Percentiles rank a stretch among this genome's conserved stretches.
These are phyloP conservation scores for Xiphias gladius DNA, from an alignment of 2,113 vertebrate species.

Conservation along the genomic window DNA sequence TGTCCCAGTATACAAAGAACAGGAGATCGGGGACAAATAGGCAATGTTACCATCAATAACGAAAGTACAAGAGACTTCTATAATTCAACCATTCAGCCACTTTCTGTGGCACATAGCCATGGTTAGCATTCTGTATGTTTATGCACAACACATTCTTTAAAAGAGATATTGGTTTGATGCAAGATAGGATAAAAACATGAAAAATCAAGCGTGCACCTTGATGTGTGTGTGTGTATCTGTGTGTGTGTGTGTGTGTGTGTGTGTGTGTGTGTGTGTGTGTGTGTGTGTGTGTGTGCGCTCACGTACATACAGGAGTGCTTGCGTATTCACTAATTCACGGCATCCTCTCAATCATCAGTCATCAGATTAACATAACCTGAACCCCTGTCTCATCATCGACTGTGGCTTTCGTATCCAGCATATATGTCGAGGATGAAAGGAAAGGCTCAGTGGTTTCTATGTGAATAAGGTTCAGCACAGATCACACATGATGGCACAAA, in stretches of 20 bases:
- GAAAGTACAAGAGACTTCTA: slow-evolving; percentile 20
- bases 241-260: not conserved
- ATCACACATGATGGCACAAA: slow-evolving; percentile 12
- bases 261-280: not conserved
- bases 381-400: slow-evolving; percentile 23
- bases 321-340: slow-evolving; percentile 27
- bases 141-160: slow-evolving; percentile 26
- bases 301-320: not conserved
- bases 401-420: slow-evolving; percentile 8
- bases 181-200: slow-evolving; percentile 18
- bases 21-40: slow-evolving; percentile 9
- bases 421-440: slow-evolving; percentile 45
- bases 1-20: slow-evolving; percentile 22
- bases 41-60: slow-evolving; percentile 25
- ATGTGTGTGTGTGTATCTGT: not conserved
- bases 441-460: slow-evolving; percentile 30
- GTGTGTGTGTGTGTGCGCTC: not conserved
- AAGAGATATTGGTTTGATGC: slow-evolving; percentile 41
- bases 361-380: slow-evolving; percentile 44
- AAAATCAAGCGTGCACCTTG: slow-evolving; percentile 25
- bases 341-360: slow-evolving; percentile 48
- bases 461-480: slow-evolving; percentile 20
- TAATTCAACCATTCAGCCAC: slow-evolving; percentile 29
- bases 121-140: slow-evolving; percentile 26
- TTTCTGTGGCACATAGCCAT: not conserved